Base-by-base conservation (phyloP, 2,888 invertebrate species). In the Rapana venosa region DNA sequence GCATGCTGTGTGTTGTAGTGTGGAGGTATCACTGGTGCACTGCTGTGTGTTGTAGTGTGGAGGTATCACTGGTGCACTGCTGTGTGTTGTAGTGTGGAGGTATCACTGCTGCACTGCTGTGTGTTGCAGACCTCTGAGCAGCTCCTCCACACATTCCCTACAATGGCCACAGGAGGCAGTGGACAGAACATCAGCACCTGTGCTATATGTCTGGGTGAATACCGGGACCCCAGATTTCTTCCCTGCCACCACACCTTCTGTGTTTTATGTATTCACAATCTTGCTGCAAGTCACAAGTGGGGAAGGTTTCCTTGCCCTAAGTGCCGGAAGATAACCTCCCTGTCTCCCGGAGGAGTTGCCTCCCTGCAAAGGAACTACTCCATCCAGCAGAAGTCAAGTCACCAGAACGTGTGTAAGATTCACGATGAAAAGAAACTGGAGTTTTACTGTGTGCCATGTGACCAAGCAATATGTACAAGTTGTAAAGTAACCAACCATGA, bases 191-290 rank as follows among this genome's bases (percentile, higher is more conserved):
- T n/a, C 74, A 13, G 13, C 74, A 26, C n/a, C 74, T 74, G 61
- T 61, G 61, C 61, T 13, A 22, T 74, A 11, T 74, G 74, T 74
- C 13, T 74, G n/a, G 74, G 13, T 4, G n/a, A 11, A 8, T 74
- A 74, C 30, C 4, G 0, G 0, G n/a, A 74, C n/a, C 74, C 74
- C 11, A 74, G n/a, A 13, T 74, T 74, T 13, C 74, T 74, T n/a
- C 74, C 74, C n/a, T 74, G 74, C n/a, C 74, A 74, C n/a, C 74
- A 74, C 74, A 74, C 74, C 13, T n/a, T 74, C 74, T 74, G 74
- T 74, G 74, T 6, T n/a, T n/a, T 6, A 11, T 74, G 74, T n/a
- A 74, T 74, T 13, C n/a, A 74, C 26, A n/a, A 22, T 74, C 26
- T 74, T n/a, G 74, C 74, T n/a, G 74, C 5, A 5, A 4, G 13